Evolutionary conservation across 2,888 invertebrate genomes (phyloP).

Genomic region (Cataglyphis albicans): DNA sequence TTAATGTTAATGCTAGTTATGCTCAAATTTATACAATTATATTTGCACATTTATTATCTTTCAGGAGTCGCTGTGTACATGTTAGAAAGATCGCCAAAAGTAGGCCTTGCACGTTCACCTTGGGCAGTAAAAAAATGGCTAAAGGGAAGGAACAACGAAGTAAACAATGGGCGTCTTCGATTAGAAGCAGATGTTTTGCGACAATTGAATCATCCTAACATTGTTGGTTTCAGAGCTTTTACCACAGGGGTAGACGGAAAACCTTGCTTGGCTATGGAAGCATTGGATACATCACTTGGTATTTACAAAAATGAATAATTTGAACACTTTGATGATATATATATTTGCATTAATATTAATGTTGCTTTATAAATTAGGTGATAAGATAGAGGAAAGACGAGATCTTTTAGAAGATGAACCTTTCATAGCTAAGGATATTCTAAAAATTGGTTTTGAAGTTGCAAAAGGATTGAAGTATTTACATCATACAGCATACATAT

Average conservation of each 20-base stretch:
- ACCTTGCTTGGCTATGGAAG: conserved; percentile 92
- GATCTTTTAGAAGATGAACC: conserved; percentile 87
- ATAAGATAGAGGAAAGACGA: conserved; percentile 90
- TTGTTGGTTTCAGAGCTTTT: conserved; percentile 91
- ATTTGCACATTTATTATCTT: not conserved
- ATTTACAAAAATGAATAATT: conserved; percentile 15
- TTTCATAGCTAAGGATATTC: conserved; percentile 89
- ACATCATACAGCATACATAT: conserved; percentile 90
- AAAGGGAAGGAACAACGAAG: conserved; percentile 82
- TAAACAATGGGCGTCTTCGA: conserved; percentile 88
- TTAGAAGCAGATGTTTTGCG: conserved; percentile 91
- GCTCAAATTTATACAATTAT: not conserved
- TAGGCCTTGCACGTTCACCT: conserved; percentile 91
- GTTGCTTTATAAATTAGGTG: conserved; percentile 84
- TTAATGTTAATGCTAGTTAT: not conserved
- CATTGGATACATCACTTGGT: conserved; percentile 90
- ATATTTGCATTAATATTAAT: conserved; percentile 4
- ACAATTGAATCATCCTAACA: conserved; percentile 92
- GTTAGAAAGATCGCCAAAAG: conserved; percentile 90
- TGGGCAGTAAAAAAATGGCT: conserved; percentile 94
- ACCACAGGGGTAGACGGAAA: conserved; percentile 87
- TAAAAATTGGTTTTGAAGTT: conserved; percentile 90
- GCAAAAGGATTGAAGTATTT: conserved; percentile 92
- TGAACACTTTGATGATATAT: not conserved
- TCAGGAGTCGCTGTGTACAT: conserved; percentile 93